phyloP scores from a whole-genome alignment of 2,113 vertebrate species.

The Bungarus multicinctus region DNA sequence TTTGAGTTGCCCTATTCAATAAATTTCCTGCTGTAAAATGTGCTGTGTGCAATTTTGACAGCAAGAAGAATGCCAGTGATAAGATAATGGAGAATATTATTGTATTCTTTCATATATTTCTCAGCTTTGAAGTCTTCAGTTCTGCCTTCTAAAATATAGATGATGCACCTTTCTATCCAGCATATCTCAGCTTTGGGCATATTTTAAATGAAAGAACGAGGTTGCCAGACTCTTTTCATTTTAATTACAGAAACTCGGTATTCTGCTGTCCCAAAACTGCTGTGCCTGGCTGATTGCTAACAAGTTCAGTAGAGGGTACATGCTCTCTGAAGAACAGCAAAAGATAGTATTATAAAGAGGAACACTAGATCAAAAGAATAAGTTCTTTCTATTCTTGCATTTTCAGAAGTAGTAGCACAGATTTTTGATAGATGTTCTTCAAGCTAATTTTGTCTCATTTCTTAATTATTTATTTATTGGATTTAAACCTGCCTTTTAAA shows the following conservation, averaged over 20 bases:
- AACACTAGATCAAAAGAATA: slow-evolving; percentile 30
- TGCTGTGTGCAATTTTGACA: slow-evolving; percentile 34
- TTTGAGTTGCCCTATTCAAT: slow-evolving; percentile 4
- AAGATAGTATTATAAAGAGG: slow-evolving; percentile 6
- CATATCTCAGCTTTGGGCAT: slow-evolving; percentile 40
- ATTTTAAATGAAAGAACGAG: slow-evolving; percentile 46
- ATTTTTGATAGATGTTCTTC: neutral
- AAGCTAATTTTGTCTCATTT: neutral
- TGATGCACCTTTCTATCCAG: slow-evolving; percentile 13
- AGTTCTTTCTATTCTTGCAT: slow-evolving; percentile 22
- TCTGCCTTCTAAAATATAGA: slow-evolving; percentile 42
- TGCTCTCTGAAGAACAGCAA: slow-evolving; percentile 18
- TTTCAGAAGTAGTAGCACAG: slow-evolving; percentile 30
- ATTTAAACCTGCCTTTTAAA: neutral
- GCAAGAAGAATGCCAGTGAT: slow-evolving; percentile 40
- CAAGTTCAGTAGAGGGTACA: slow-evolving; percentile 23
- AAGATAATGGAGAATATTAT: slow-evolving; percentile 38
- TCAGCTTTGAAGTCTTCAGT: slow-evolving; percentile 42
- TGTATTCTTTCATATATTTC: slow-evolving; percentile 42
- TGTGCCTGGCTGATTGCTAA: slow-evolving; percentile 39
- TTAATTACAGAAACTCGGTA: slow-evolving; percentile 43
- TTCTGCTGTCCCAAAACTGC: slow-evolving; percentile 35
- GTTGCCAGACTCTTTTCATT: slow-evolving; percentile 30
- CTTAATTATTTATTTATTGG: neutral
- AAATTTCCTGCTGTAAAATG: neutral